phyloP scores from a whole-genome alignment of 1,140 invertebrate species.

The Pogonus chalceus region DNA sequence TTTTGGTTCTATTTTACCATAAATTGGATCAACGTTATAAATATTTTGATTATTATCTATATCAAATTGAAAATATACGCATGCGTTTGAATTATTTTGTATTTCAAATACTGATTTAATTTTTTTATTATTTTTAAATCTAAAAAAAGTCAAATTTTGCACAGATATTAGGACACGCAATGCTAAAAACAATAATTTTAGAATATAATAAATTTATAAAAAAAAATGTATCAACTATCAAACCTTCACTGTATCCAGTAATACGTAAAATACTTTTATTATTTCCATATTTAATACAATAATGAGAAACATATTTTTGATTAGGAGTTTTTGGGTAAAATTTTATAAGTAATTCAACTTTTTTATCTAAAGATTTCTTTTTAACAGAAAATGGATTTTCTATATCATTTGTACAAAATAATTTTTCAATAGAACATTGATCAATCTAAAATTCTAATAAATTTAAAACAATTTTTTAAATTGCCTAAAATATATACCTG shows the following conservation, averaged over 20 bases:
- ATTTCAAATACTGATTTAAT: neutral
- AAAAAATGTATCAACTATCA: neutral
- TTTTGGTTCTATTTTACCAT: neutral
- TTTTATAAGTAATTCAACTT: neutral
- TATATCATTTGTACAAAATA: no score
- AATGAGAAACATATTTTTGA: neutral
- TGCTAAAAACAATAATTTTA: no score
- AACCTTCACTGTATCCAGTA: neutral
- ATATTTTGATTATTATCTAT: neutral
- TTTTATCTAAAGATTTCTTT: neutral
- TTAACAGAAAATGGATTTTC: neutral
- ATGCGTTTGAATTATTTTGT: neutral
- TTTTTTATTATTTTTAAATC: neutral
- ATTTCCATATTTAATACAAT: neutral
- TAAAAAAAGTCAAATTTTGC: neutral
- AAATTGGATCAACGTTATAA: neutral
- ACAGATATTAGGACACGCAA: neutral
- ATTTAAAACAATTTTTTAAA: no score
- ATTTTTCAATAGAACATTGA: no score
- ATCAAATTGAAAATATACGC: slow-evolving; percentile 5
- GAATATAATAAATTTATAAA: no score
- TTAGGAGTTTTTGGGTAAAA: neutral
- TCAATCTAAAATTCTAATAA: no score
- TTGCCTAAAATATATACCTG: no score
- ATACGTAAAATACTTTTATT: neutral